These are phyloP conservation scores for Sebastes nivosus DNA, from an alignment of 2,797 vertebrate genomes.

Conservation along the genomic window DNA sequence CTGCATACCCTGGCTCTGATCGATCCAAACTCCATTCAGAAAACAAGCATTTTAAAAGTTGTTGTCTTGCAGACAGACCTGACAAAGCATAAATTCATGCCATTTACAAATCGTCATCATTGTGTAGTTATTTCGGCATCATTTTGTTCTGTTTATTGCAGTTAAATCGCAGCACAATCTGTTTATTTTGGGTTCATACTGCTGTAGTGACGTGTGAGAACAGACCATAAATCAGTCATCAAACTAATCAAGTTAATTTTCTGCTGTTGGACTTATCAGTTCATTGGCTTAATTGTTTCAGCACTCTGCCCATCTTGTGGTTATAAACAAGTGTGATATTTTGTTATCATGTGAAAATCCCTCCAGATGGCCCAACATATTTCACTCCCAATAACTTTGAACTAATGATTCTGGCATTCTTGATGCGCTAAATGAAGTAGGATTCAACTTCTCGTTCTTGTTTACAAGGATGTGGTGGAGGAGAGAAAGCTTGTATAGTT, in stretches of 20 bases:
- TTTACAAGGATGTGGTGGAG: background rate
- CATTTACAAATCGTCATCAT: too few relatives aligned
- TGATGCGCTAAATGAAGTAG: background rate
- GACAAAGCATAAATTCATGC: too few relatives aligned
- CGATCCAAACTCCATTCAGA: too few relatives aligned
- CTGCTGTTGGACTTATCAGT: background rate
- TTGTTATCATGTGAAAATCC: background rate
- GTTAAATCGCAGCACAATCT: too few relatives aligned
- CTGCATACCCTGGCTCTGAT: too few relatives aligned
- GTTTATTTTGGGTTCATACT: too few relatives aligned
- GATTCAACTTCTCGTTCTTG: background rate
- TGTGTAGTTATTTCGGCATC: too few relatives aligned
- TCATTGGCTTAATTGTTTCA: background rate
- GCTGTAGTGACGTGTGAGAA: too few relatives aligned
- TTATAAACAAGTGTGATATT: background rate
- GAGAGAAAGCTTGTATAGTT: background rate
- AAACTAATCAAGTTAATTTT: background rate
- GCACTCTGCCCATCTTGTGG: background rate
- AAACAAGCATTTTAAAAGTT: too few relatives aligned
- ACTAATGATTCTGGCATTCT: background rate
- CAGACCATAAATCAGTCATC: background rate
- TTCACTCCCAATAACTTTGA: background rate
- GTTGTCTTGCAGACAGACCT: too few relatives aligned
- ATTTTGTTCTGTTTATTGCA: too few relatives aligned
- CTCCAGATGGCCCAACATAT: conserved; percentile 11